phyloP scores from a whole-genome alignment of 2,113 vertebrate species.

The Equus przewalskii region DNA sequence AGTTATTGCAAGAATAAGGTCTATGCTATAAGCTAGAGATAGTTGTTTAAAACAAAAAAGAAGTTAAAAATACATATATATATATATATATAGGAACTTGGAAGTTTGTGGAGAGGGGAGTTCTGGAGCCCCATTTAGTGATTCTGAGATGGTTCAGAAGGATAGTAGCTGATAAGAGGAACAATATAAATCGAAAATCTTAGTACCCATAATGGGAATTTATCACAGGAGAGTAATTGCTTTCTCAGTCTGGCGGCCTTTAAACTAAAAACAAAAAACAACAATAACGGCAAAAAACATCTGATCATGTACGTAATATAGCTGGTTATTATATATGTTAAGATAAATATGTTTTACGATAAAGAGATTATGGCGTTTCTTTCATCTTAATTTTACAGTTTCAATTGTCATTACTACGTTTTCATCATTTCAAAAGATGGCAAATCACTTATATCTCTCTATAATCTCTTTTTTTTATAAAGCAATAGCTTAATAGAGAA shows the following conservation, averaged over 20 bases:
- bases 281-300: not conserved
- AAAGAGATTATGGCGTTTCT: not conserved
- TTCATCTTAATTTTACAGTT: not conserved
- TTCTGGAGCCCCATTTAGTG: not conserved
- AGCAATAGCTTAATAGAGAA: not conserved
- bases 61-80: too few relatives aligned
- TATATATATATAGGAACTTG: not conserved
- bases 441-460: not conserved
- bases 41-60: not conserved
- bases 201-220: not conserved
- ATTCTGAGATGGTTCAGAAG: not conserved
- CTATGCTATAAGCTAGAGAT: not conserved
- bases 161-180: not conserved
- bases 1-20: constrained; percentile 24
- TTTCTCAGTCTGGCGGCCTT: not conserved
- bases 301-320: not conserved
- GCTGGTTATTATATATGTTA: not conserved
- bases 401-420: not conserved
- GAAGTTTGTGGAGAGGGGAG: not conserved
- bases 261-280: not conserved
- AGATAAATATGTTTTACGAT: not conserved
- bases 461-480: not conserved
- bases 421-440: constrained; percentile 45
- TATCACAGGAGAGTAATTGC: constrained; percentile 4
- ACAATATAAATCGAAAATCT: not conserved